Evolutionary conservation across 2,797 vertebrate genomes (phyloP), one percentile per base, ranked within the genome.

Genomic region (Typhlichthys eigenmanni): DNA sequence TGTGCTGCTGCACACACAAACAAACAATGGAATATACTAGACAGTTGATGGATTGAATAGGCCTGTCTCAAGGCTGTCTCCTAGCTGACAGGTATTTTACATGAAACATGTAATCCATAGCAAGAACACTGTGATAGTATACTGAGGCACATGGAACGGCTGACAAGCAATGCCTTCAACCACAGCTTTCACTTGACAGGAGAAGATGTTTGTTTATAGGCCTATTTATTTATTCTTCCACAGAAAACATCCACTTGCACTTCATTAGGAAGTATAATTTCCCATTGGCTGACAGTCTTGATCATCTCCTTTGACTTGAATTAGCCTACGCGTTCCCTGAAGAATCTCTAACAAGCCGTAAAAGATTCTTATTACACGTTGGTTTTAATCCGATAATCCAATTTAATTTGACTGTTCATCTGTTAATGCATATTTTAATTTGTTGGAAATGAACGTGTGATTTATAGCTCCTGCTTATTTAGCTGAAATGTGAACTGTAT

Each of bases 11-110:
- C 52, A 54, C 52, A 24, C 62, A 64, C 47, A 66, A 58, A 59
- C 59, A 66, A 64, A 47, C 46, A 64, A 76, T 72, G 74, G 63
- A 57, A 65, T 62, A 68, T 50, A 14, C 57, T 5, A 70, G 74
- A 86, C 75, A 71, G 74, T 65, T 80, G 76, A 82, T 83, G 71
- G 64, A 68, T 78, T 64, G 68, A 79, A 74, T 77, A 80, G 73
- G 78, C 60, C 66, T 70, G 72, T 88, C 80, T 85, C 65, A 58
- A 43, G 72, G 76, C 70, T 66, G 52, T 69, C 63, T 82, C 32
- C 49, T 59, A 58, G 64, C 64, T 88, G 85, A 78, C 78, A 82
- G 79, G 57, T 69, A 46, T 77, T 78, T 81, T 68, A 76, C 51
- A 75, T 52, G 47, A 71, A 83, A 85, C 69, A 80, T 56, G 47